Evolutionary conservation across 2,797 vertebrate genomes (phyloP).

Genomic region (Muscicapa comitata): DNA sequence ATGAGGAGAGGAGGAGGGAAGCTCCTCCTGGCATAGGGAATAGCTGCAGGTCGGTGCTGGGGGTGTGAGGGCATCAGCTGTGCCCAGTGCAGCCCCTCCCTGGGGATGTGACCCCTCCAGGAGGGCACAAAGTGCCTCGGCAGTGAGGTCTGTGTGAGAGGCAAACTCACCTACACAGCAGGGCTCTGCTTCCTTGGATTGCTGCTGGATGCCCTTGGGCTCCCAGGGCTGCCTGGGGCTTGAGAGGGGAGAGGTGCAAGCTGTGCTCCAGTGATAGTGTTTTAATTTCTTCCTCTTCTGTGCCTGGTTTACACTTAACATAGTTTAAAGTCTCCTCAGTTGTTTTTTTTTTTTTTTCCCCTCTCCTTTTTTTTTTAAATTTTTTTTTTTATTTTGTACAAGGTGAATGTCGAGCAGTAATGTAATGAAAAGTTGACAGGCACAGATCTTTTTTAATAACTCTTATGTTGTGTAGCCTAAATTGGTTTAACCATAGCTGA

Average conservation of each 20-base stretch:
- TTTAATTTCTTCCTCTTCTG: not conserved
- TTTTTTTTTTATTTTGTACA: not conserved
- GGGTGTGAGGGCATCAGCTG: not conserved
- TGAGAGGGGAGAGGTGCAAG: not conserved
- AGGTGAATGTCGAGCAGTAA: conserved; percentile 70
- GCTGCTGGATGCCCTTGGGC: not conserved
- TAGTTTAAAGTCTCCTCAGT: conserved; percentile 2
- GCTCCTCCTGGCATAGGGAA: not conserved
- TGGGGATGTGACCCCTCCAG: not conserved
- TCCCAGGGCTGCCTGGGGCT: not conserved
- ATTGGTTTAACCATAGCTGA: conserved; percentile 74
- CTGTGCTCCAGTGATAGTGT: not conserved
- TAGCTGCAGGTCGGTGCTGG: not conserved
- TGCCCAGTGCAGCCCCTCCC: not conserved
- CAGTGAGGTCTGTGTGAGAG: not conserved
- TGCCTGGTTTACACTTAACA: conserved; percentile 51
- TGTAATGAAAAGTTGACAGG: conserved; percentile 73
- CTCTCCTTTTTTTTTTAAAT: too few relatives aligned
- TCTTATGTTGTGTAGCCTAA: conserved; percentile 71
- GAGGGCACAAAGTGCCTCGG: not conserved
- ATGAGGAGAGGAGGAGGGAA: not conserved
- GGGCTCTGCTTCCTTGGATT: not conserved
- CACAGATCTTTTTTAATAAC: conserved; percentile 69
- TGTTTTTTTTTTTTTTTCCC: not conserved
- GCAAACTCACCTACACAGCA: not conserved